phyloP scores from a whole-genome alignment of 2,888 invertebrate genomes.

The Congeria kusceri region DNA sequence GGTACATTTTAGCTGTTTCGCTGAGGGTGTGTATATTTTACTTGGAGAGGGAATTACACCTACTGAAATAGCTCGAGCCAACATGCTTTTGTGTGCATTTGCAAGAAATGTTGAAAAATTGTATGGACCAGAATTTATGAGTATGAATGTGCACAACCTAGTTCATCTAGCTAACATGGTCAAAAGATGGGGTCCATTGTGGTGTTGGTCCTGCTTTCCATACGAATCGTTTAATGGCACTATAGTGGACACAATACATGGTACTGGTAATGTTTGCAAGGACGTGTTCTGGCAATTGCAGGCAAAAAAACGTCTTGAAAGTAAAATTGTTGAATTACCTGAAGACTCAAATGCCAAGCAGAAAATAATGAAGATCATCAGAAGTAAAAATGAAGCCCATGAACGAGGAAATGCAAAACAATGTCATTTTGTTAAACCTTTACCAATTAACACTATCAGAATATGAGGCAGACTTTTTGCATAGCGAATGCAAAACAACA shows the following conservation, averaged over 20 bases:
- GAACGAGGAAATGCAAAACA: no score
- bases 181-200: conserved; percentile 43
- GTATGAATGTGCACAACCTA: conserved; percentile 54
- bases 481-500: no score
- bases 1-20: conserved; percentile 46
- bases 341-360: no score
- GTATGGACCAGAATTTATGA: conserved; percentile 32
- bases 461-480: no score
- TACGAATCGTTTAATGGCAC: conserved; percentile 59
- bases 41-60: conserved; percentile 41
- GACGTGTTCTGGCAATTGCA: conserved; percentile 53
- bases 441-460: no score
- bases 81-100: conserved; percentile 27
- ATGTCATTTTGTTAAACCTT: no score
- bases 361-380: no score
- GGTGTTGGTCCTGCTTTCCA: conserved; percentile 49
- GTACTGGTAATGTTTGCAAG: conserved; percentile 53
- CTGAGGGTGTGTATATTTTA: conserved; percentile 50
- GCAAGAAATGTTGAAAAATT: conserved; percentile 17
- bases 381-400: no score
- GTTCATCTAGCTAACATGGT: conserved; percentile 40
- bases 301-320: conserved; percentile 38
- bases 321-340: background rate
- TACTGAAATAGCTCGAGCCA: conserved; percentile 33
- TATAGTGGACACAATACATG: conserved; percentile 44